Base-by-base conservation (phyloP, 2,888 invertebrate genomes). In the Aphidius colemani region DNA sequence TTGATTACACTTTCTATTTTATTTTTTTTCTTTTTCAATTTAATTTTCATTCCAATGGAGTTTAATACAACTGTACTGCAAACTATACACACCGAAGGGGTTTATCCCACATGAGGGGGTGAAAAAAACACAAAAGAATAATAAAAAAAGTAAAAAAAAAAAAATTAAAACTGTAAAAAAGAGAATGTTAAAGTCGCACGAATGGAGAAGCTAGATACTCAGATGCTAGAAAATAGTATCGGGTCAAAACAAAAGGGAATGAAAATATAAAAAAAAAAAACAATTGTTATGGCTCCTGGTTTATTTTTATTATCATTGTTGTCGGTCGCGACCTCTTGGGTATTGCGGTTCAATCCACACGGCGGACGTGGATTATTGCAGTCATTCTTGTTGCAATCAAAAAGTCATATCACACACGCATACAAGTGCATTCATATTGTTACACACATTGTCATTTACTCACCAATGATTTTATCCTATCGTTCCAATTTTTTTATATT, bases 241-340 rank as follows among this genome's bases (percentile, higher is more conserved):
- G 30, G 30, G 30, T 30, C 30, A 30, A 30, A 30, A 30, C 30
- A 30, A 4, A 30, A 30, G 30, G 5, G 4, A 30, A 30, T 30
- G 30, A 30, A 30, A 30, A 30, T 30, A 30, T 30, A 40, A 11
- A 43, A 8, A 13, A 55, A 44, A 11, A 55, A 13, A 43, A 13
- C 5, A 44, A 55, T 43, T 40, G 40, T 43, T 10, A 55, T 55
- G 44, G 44, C 55, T 55, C 44, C 11, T 13, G 55, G 55, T 55
- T 55, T 43, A 55, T 13, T 55, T 43, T 55, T 55, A 55, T 55
- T 43, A 55, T 55, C 55, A 11, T 55, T 55, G 55, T 55, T 55
- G 43, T 55, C 43, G 30, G 55, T 55, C 13, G 55, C n/a, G 43
- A 55, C 55, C 55, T n/a, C 18, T 55, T 40, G 53, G 53, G 41